Conservation (phyloP, 37 sponge, comb jelly and placozoan genomes). For the Ianthella basta region DNA sequence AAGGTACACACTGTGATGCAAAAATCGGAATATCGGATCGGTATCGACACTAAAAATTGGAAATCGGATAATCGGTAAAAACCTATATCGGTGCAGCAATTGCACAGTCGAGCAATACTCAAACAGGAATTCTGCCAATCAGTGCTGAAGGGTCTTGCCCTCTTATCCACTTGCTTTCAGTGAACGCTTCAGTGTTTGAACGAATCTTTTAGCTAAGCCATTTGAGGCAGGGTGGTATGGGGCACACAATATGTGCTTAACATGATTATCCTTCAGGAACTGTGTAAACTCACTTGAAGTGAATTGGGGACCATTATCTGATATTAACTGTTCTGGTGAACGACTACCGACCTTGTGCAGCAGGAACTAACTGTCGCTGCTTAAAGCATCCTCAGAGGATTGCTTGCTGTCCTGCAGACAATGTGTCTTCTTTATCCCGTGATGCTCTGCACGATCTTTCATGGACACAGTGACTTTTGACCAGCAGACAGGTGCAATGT, state of each 20-base stretch:
- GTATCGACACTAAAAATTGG: no score
- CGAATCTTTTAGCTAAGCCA: no score
- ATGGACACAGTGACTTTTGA: not conserved
- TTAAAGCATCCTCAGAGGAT: not conserved
- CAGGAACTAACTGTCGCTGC: constrained; percentile 22
- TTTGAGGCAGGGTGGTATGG: no score
- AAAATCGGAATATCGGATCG: no score
- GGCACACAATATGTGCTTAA: no score
- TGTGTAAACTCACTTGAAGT: no score
- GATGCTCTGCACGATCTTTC: not conserved
- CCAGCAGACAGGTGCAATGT: constrained; percentile 37
- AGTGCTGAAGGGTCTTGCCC: not conserved
- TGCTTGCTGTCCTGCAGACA: not conserved
- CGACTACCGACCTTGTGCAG: not conserved
- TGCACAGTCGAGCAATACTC: not conserved
- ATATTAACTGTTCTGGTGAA: not conserved
- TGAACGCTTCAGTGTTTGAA: not conserved
- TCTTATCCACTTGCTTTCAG: not conserved
- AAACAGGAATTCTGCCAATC: not conserved
- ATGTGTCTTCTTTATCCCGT: not conserved
- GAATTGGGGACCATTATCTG: no score
- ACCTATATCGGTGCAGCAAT: no score
- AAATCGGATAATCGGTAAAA: no score
- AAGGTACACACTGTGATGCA: no score
- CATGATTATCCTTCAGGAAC: no score